Conservation (phyloP, 1,140 invertebrate species). For the Trigoniulus corallinus region DNA sequence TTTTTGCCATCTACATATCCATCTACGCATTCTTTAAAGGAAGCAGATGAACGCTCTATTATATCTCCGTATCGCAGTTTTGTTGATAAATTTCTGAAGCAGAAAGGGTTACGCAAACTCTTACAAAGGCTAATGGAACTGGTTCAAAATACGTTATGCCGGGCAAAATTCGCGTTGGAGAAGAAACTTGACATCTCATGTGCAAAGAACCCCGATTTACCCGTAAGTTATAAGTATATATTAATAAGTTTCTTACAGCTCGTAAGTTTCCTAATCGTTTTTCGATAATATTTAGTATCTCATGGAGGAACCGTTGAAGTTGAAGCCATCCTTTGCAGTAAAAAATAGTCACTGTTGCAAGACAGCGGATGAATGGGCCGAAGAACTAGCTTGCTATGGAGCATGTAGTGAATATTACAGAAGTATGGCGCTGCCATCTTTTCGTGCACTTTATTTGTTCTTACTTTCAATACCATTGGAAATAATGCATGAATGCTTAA, state of each 20-base stretch:
- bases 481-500: constrained; percentile 71
- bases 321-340: no score
- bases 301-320: no score
- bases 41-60: background rate
- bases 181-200: constrained; percentile 14
- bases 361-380: no score
- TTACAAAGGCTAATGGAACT: constrained; percentile 25
- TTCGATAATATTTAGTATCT: background rate
- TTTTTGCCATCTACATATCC: background rate
- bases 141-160: constrained; percentile 23
- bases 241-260: background rate
- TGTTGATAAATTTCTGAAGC: constrained; percentile 71
- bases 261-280: background rate
- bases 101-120: constrained; percentile 57
- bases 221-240: background rate
- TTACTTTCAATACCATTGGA: constrained; percentile 63
- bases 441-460: constrained; percentile 61
- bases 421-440: constrained; percentile 60
- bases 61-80: constrained; percentile 40
- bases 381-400: constrained; percentile 43
- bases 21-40: background rate
- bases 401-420: constrained; percentile 57
- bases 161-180: constrained; percentile 26
- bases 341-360: no score
- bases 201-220: background rate